Percentiles rank a stretch among this genome's conserved stretches.
Conservation (phyloP, 2,888 invertebrate genomes). For the Parasteatoda lunata region DNA sequence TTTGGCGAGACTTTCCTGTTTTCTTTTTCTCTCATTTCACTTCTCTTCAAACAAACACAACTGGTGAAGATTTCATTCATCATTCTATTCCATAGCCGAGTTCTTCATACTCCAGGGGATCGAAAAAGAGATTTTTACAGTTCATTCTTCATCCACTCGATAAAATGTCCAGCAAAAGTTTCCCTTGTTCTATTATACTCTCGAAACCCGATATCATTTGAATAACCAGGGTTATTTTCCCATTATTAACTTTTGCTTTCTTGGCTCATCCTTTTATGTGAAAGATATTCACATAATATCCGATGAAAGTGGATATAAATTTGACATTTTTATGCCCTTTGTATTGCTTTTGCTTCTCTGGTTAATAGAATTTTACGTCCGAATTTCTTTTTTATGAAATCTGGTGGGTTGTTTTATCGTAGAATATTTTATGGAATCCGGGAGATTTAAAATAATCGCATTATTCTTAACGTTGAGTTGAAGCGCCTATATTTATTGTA, state of each 20-base stretch:
- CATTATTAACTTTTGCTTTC: constrained; percentile 1
- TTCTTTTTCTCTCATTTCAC: not conserved
- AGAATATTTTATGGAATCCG: not conserved
- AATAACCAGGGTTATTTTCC: constrained; percentile 1
- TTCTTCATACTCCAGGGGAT: not conserved
- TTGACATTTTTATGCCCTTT: not conserved
- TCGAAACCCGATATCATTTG: not conserved
- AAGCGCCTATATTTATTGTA: too few species aligned
- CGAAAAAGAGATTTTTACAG: not conserved
- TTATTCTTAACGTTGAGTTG: not conserved
- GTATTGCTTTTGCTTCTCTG: not conserved
- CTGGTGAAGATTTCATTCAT: not conserved
- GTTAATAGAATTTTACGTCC: not conserved
- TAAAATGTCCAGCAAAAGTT: constrained; percentile 1
- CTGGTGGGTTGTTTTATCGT: not conserved
- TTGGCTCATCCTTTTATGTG: not conserved
- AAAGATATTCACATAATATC: not conserved
- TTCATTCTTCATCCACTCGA: not conserved
- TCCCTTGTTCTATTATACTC: not conserved
- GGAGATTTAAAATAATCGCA: not conserved
- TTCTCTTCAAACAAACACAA: not conserved
- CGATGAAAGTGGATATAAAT: constrained; percentile 3
- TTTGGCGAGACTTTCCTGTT: not conserved
- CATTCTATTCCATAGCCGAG: not conserved
- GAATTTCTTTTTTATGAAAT: not conserved